These are phyloP conservation scores for Aethes cnicana DNA, from an alignment of 2,888 invertebrate genomes.

Conservation along the genomic window DNA sequence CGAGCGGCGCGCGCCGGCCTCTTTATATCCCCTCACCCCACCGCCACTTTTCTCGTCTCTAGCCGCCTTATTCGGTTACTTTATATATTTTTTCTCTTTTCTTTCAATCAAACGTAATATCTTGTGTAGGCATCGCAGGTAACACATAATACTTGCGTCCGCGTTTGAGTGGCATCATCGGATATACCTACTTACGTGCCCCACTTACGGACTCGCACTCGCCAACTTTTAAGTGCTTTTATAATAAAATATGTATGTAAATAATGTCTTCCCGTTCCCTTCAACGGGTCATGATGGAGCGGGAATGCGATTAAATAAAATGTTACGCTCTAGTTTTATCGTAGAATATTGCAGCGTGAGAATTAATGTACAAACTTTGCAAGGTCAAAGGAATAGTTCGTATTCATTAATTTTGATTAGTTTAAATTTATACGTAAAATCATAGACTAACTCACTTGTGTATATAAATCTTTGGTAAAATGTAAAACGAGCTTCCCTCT, in stretches of 20 bases:
- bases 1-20: slow-evolving; percentile 78
- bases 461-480: too few species aligned
- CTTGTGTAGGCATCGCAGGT: slow-evolving; percentile 17
- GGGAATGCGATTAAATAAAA: too few species aligned
- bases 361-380: slow-evolving; percentile 21
- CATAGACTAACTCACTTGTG: too few species aligned
- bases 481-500: too few species aligned
- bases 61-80: slow-evolving; percentile 43
- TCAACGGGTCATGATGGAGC: too few species aligned
- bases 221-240: slow-evolving; percentile 20
- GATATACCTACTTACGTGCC: slow-evolving; percentile 11
- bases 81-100: slow-evolving; percentile 34
- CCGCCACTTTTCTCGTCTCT: slow-evolving; percentile 51
- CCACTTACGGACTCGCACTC: slow-evolving; percentile 1
- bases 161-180: slow-evolving; percentile 18
- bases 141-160: slow-evolving; percentile 22
- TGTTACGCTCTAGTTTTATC: too few species aligned
- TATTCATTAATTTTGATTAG: slow-evolving; percentile 15
- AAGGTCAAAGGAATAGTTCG: slow-evolving; percentile 5
- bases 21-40: slow-evolving; percentile 44
- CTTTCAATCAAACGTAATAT: slow-evolving; percentile 31
- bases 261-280: not conserved
- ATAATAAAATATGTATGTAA: slow-evolving; percentile 1
- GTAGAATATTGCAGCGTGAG: not conserved
- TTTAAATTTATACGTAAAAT: too few species aligned